These are phyloP conservation scores for Cyphotilapia sp. DNA, from an alignment of 2,113 vertebrate genomes.

Conservation along the genomic window DNA sequence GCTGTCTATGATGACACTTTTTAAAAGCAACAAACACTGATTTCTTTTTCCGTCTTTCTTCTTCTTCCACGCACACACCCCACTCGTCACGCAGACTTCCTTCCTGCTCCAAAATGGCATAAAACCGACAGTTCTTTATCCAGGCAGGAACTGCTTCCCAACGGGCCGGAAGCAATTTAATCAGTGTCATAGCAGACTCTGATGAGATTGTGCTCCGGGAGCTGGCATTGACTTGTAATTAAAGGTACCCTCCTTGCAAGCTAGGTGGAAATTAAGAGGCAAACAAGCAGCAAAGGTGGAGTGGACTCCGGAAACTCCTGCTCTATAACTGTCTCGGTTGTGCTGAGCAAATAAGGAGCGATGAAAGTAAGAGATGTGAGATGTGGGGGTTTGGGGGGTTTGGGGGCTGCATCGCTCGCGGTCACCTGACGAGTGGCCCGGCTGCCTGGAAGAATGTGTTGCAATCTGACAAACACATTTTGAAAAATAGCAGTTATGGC, in stretches of 20 bases:
- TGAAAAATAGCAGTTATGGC: background rate
- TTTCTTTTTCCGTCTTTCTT: background rate
- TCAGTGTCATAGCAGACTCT: constrained; percentile 75
- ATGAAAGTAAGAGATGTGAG: background rate
- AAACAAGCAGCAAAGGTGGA: constrained; percentile 33
- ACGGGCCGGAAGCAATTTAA: constrained; percentile 70
- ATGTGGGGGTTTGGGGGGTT: background rate
- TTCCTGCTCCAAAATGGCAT: background rate
- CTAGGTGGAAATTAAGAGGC: constrained; percentile 49
- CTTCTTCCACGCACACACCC: background rate
- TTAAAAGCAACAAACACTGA: constrained; percentile 3
- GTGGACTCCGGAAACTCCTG: background rate
- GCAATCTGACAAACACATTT: background rate
- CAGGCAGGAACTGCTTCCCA: constrained; percentile 39
- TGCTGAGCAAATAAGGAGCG: background rate
- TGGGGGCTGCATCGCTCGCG: background rate
- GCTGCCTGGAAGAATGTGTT: background rate
- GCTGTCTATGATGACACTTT: background rate
- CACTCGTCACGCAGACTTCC: background rate
- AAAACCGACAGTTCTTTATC: constrained; percentile 23
- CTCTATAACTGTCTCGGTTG: background rate
- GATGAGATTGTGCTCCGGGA: constrained; percentile 71
- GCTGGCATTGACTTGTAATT: constrained; percentile 75
- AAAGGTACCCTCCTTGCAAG: constrained; percentile 58
- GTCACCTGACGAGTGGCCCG: constrained; percentile 8